Conservation (phyloP, 2,113 vertebrate genomes). For the Nothocercus julius region DNA sequence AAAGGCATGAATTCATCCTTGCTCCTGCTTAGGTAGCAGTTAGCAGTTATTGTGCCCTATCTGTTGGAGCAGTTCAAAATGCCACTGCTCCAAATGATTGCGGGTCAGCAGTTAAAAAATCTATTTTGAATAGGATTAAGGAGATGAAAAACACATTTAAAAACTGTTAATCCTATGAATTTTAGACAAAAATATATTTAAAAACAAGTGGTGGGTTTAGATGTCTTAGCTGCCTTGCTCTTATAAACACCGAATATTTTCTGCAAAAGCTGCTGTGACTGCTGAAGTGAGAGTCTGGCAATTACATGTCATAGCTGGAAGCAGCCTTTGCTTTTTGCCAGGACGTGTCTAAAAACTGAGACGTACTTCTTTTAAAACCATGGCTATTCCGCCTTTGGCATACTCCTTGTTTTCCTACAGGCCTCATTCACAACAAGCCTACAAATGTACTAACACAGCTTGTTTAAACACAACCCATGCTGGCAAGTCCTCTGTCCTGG, state of each 20-base stretch:
- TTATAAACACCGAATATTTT: background rate
- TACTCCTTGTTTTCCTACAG: background rate
- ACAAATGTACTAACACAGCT: background rate
- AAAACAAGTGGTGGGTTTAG: background rate
- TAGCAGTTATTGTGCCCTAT: background rate
- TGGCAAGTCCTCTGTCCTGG: background rate
- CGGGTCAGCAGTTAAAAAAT: background rate
- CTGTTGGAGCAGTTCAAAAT: background rate
- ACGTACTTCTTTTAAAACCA: background rate
- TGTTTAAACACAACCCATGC: background rate
- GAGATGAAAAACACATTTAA: background rate
- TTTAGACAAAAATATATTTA: background rate
- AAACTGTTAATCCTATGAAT: background rate
- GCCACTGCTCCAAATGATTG: background rate
- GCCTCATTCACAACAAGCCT: background rate
- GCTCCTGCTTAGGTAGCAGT: background rate
- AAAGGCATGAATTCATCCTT: background rate
- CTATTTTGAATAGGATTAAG: background rate
- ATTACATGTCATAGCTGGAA: background rate
- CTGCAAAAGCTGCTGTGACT: background rate
- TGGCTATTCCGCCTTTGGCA: background rate
- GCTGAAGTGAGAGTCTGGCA: background rate
- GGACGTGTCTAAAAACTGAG: background rate
- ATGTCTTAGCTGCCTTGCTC: background rate
- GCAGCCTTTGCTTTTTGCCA: constrained; percentile 6